These are phyloP conservation scores for Chaunax sp. DNA, from an alignment of 2,797 vertebrate genomes.

Conservation along the genomic window DNA sequence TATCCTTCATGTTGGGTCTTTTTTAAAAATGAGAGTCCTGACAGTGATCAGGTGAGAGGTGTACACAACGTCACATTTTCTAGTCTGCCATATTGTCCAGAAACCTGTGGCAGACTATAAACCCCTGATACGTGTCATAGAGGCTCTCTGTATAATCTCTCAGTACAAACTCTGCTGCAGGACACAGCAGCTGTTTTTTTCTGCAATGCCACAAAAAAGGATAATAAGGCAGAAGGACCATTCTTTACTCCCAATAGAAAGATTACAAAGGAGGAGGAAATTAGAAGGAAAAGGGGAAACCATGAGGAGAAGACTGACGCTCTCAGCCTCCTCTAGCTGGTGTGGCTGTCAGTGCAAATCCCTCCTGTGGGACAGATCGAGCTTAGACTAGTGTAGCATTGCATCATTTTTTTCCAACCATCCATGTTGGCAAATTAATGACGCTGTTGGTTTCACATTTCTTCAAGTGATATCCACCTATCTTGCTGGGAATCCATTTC, in stretches of 20 bases:
- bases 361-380: slow-evolving; percentile 38
- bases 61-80: slow-evolving; percentile 67
- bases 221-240: slow-evolving; percentile 12
- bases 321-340: slow-evolving; percentile 37
- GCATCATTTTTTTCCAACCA: slow-evolving; percentile 32
- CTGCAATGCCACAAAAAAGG: slow-evolving; percentile 27
- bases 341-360: slow-evolving; percentile 53
- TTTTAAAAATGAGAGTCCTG: too few species aligned
- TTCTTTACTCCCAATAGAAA: background rate
- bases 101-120: slow-evolving; percentile 71
- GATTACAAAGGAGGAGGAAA: slow-evolving; percentile 21
- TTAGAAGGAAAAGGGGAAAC: slow-evolving; percentile 12
- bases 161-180: slow-evolving; percentile 68
- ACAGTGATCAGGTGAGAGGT: slow-evolving; percentile 62
- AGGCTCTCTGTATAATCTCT: slow-evolving; percentile 66
- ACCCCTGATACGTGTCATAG: slow-evolving; percentile 61
- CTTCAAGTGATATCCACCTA: slow-evolving; percentile 1
- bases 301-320: slow-evolving; percentile 14
- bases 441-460: slow-evolving; percentile 31
- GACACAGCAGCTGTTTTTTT: slow-evolving; percentile 64
- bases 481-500: slow-evolving; percentile 45
- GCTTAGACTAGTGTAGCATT: slow-evolving; percentile 48
- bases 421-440: slow-evolving; percentile 39
- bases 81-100: slow-evolving; percentile 59
- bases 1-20: slow-evolving; percentile 37